Conservation (phyloP, 2,888 invertebrate genomes). For the Podotricha telesiphe region DNA sequence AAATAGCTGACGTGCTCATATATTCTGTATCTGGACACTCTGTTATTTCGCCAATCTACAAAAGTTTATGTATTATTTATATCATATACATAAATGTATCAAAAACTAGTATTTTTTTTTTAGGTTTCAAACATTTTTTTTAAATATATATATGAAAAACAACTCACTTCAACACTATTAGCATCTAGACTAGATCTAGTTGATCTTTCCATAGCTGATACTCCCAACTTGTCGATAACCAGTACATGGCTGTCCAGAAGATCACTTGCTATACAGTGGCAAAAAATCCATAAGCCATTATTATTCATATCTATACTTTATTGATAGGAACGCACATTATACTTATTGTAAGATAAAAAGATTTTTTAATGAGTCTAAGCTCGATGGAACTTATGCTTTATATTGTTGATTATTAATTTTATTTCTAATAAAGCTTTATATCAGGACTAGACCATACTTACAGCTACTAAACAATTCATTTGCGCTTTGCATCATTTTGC, state of each 20-base stretch:
- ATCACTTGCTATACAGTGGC: conserved; percentile 77
- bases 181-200: conserved; percentile 73
- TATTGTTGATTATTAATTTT: conserved; percentile 51
- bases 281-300: conserved; percentile 74
- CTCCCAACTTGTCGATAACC: conserved; percentile 70
- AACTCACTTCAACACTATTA: conserved; percentile 80
- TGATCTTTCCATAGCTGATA: conserved; percentile 73
- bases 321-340: conserved; percentile 63
- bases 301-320: conserved; percentile 73
- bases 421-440: conserved; percentile 57
- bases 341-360: conserved; percentile 59
- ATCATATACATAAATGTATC: background rate
- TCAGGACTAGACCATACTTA: conserved; percentile 55
- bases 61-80: conserved; percentile 27
- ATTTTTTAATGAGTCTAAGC: conserved; percentile 51
- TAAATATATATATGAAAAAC: background rate
- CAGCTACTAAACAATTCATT: conserved; percentile 75
- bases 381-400: conserved; percentile 45
- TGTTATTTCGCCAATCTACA: conserved; percentile 87
- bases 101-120: background rate
- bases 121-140: background rate
- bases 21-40: conserved; percentile 87
- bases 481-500: conserved; percentile 65
- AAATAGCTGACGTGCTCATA: conserved; percentile 89
- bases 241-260: conserved; percentile 80